phyloP scores from a whole-genome alignment of 2,888 invertebrate species.

The Lydus trimaculatus region DNA sequence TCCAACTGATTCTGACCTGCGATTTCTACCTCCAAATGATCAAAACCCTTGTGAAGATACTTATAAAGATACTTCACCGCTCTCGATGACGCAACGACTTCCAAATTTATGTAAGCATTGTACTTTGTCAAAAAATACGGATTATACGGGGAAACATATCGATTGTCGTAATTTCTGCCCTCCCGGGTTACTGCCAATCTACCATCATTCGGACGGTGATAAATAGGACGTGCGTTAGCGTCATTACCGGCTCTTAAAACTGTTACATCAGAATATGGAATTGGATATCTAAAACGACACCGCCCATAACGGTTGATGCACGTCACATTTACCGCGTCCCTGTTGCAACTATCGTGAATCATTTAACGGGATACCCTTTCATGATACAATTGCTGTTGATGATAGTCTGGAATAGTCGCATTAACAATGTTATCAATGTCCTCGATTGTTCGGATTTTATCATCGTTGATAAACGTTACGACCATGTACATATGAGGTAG shows the following conservation, averaged over 20 bases:
- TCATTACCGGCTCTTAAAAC: too few species aligned
- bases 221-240: too few species aligned
- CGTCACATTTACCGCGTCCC: too few species aligned
- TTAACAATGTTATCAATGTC: conserved; percentile 4
- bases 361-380: neutral
- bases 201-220: too few species aligned
- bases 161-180: too few species aligned
- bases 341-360: too few species aligned
- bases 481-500: conserved; percentile 25
- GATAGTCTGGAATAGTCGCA: conserved; percentile 11
- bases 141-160: neutral
- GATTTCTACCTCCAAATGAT: neutral
- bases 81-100: conserved; percentile 26
- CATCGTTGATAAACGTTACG: conserved; percentile 12
- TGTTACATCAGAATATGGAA: too few species aligned
- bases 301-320: too few species aligned
- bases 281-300: too few species aligned
- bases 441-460: conserved; percentile 10
- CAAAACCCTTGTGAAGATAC: conserved; percentile 29
- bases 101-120: conserved; percentile 36
- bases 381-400: conserved; percentile 7
- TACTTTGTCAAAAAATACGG: conserved; percentile 21
- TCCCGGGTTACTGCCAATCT: too few species aligned
- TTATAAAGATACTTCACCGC: conserved; percentile 37
- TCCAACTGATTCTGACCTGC: conserved; percentile 24